Conservation (phyloP, 2,888 invertebrate species). For the Parnassius glacialis region DNA sequence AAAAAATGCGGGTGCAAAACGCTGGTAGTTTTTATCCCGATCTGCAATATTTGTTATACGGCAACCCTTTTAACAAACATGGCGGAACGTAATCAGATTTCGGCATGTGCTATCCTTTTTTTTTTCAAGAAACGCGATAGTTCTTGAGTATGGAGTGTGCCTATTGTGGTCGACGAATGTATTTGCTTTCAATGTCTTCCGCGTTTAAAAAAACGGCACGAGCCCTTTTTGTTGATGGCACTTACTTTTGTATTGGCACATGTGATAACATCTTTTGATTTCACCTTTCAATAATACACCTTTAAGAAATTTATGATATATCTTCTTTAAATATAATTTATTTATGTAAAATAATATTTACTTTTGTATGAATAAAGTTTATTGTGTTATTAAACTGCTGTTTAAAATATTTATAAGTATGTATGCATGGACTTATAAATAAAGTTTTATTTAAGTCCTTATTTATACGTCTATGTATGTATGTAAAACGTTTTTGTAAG, state of each 20-base stretch:
- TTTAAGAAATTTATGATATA: slow-evolving; percentile 27
- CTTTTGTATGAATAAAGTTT: neutral
- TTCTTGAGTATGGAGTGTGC: slow-evolving; percentile 73
- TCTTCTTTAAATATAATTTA: neutral
- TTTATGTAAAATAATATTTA: neutral
- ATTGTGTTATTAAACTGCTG: slow-evolving; percentile 1
- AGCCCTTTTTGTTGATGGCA: slow-evolving; percentile 52
- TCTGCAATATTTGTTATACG: slow-evolving; percentile 63
- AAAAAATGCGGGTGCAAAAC: slow-evolving; percentile 74
- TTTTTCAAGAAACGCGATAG: slow-evolving; percentile 70
- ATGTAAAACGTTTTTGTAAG: too few relatives aligned
- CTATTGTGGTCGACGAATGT: slow-evolving; percentile 69
- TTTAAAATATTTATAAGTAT: too few relatives aligned
- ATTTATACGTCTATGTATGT: too few relatives aligned
- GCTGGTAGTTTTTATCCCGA: slow-evolving; percentile 61
- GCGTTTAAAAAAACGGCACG: slow-evolving; percentile 68
- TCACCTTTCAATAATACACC: slow-evolving; percentile 40
- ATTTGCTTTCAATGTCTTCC: slow-evolving; percentile 74
- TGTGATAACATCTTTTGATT: slow-evolving; percentile 44
- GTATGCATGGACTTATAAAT: too few relatives aligned
- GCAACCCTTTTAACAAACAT: slow-evolving; percentile 77
- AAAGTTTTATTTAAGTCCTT: too few relatives aligned
- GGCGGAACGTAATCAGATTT: slow-evolving; percentile 74
- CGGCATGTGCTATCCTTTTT: slow-evolving; percentile 76
- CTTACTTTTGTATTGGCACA: slow-evolving; percentile 39